Percentiles rank a stretch among this genome's conserved stretches.
phyloP scores from a whole-genome alignment of 2,797 vertebrate species.

The Aotus griseimembra region DNA sequence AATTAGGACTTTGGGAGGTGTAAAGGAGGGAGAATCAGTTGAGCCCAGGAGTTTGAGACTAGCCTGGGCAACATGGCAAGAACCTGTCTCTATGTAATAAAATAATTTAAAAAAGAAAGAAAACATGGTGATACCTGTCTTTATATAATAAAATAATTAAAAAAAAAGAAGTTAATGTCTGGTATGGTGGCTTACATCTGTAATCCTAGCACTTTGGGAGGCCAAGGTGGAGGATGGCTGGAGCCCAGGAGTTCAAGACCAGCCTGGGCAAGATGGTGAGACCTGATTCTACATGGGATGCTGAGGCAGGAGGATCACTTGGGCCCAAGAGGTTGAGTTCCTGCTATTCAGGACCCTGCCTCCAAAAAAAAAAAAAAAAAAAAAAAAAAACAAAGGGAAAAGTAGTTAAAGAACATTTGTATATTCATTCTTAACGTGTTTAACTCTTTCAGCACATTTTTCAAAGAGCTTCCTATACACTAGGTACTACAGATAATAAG shows the following conservation, averaged over 20 bases:
- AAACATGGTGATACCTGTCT: not conserved
- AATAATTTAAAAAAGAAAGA: not conserved
- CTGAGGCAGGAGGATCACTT: not conserved
- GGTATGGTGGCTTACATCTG: not conserved
- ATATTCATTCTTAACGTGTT: slow-evolving; percentile 11
- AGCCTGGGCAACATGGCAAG: not conserved
- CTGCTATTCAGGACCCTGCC: not conserved
- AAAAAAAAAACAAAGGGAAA: slow-evolving; percentile 7
- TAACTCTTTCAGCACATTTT: not conserved
- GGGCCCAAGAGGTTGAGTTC: not conserved
- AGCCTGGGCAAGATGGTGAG: not conserved
- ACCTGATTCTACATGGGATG: not conserved
- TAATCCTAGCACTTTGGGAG: not conserved
- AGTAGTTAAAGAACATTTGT: not conserved
- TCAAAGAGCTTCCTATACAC: not conserved
- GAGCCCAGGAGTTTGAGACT: not conserved
- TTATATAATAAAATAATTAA: not conserved
- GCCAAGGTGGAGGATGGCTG: not conserved
- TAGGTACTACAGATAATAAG: not conserved
- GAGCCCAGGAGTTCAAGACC: not conserved
- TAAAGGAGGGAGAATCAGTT: not conserved
- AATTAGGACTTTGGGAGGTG: not conserved
- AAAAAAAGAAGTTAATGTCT: not conserved
- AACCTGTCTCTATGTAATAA: not conserved
- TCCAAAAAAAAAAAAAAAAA: not conserved